Base-by-base conservation (phyloP, 1,140 invertebrate genomes). In the Orchesella cincta region DNA sequence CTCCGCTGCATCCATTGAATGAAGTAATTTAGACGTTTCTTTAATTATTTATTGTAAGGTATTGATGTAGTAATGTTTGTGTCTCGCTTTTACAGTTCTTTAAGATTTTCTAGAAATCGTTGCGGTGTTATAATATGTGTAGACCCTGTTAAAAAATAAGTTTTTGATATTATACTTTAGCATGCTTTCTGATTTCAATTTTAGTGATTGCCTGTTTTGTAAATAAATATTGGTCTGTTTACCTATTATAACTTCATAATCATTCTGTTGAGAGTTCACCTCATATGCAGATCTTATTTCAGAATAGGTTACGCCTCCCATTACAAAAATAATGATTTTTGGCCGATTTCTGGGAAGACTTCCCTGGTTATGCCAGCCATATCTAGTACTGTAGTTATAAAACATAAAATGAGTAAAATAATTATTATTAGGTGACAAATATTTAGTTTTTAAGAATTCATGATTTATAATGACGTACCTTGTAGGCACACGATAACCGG, bases 191-290 rank as follows among this genome's bases (percentile, higher is more conserved):
- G n/a, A n/a, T n/a, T n/a, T n/a, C n/a, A n/a, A n/a, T n/a, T n/a
- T n/a, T n/a, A n/a, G 12, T 28, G 70, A 54, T 36, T 34, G 16
- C 31, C 52, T 57, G n/a, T 34, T 23, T 28, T 76, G 12, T 20
- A 75, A 75, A 57, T 29, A 64, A 14, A 70, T 57, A 23, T 18
- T 16, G 20, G 51, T 0, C 14, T 46, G 5, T 88, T 85, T 86
- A 93, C 97, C 98, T 80, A 99, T 92, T 80, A 99, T 93, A 31
- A 99, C 96, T 87, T 99, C 98, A 97, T 97, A 99, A 85, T 98
- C 98, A 86, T 98, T 98, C 35, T 93, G 89, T 1, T 93, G 91
- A 83, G 93, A 93, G 46, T 97, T 98, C 8, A 99, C 97, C 89
- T 99, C 97, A 85, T 99, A 99, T 14, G 96, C 97, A 85, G 92